Base-by-base conservation (phyloP, 2,797 vertebrate genomes). In the Hydrolagus colliei region DNA sequence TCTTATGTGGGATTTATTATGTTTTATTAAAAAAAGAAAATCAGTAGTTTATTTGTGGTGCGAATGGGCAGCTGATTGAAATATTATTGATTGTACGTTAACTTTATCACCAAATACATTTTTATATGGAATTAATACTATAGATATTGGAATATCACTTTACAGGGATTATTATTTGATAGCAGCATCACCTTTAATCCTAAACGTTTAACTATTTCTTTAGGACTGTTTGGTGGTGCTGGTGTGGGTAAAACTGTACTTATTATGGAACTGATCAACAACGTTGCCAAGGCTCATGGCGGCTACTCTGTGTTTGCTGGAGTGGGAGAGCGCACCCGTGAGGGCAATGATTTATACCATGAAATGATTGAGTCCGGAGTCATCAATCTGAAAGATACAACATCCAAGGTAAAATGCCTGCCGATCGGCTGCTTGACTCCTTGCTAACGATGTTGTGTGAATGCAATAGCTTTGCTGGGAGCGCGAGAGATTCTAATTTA, bases 281-380 rank as follows among this genome's bases (percentile, higher is more conserved):
- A 99, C 0, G 98, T 99, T 79, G 98, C 97, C 65, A 99, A 99
- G 91, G 98, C 98, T 88, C 98, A 99, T 8, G 97, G 98, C 88
- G 97, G 98, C 87, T 99, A 99, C 89, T 99, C 97, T 0, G 98
- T 99, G 90, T 99, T 99, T 22, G 97, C 98, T 0, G 97, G 98
- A 0, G 97, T 99, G 18, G 97, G 98, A 13, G 98, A 99, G 89
- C 93, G 98, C 16, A 99, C 97, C 86, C 97, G 98, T 0, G 98
- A 99, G 89, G 98, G 98, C 89, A 99, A 99, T 8, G 98, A 99
- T 86, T 93, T 99, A 90, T 99, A 99, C 92, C 96, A 99, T 75
- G 98, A 99, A 90, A 99, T 99, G 98, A 99, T 98, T 0, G 98
- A 99, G 91, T 99, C 97, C 7, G 98, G 98, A 61, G 98, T 99